Conservation (phyloP, 92 coral and sea anemone genomes). For the Heteractis magnifica region DNA sequence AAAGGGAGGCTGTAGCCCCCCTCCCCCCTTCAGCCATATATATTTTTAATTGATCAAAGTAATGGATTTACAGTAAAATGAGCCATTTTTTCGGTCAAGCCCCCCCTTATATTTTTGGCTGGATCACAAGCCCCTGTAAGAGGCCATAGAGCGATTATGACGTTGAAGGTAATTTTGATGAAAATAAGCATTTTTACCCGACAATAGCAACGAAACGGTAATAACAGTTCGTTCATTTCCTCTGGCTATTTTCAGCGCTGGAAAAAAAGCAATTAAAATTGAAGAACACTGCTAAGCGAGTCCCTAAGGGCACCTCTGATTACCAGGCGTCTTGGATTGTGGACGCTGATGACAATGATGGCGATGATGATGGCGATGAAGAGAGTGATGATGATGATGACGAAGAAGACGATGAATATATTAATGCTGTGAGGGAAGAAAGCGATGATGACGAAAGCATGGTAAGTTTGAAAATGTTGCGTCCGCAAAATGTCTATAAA, state of each 20-base stretch:
- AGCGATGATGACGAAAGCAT: constrained; percentile 71
- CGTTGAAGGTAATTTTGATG: no score
- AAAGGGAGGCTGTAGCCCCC: no score
- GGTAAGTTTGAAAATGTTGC: constrained; percentile 46
- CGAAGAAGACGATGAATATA: constrained; percentile 44
- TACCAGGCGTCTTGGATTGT: constrained; percentile 97
- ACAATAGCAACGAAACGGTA: no score
- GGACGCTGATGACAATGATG: constrained; percentile 65
- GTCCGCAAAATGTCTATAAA: background rate
- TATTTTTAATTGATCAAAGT: no score
- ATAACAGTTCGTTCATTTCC: background rate
- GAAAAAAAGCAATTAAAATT: constrained; percentile 35
- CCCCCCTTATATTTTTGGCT: no score
- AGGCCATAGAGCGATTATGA: no score
- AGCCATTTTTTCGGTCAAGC: no score
- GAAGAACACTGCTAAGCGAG: constrained; percentile 55
- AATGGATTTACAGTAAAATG: no score
- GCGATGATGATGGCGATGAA: constrained; percentile 50
- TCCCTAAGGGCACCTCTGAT: constrained; percentile 96
- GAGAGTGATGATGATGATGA: constrained; percentile 53
- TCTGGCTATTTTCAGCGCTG: background rate
- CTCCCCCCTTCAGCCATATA: no score
- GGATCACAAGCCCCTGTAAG: no score
- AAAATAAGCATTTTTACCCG: no score
- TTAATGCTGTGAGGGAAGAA: constrained; percentile 57